Conservation (phyloP, 1,140 invertebrate genomes). For the Formica selysi region DNA sequence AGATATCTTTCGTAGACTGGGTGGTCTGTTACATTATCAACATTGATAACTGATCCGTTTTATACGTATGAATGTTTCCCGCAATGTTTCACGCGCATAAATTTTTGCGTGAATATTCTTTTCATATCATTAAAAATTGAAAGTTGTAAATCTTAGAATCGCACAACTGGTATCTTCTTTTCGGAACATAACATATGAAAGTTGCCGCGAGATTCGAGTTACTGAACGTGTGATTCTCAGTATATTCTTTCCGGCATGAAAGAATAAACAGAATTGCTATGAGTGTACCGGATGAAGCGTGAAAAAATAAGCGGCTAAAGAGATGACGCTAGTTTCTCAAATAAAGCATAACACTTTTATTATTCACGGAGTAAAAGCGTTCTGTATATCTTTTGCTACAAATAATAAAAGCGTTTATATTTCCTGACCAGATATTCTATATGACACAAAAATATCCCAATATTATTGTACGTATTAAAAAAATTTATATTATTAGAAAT, state of each 20-base stretch:
- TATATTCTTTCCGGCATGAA: conserved; percentile 27
- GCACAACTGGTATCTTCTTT: neutral
- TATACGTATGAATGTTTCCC: neutral
- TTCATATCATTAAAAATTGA: neutral
- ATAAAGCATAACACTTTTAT: neutral
- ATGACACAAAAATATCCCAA: neutral
- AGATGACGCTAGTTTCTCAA: conserved; percentile 56
- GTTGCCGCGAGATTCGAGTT: conserved; percentile 9
- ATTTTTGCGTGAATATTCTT: neutral
- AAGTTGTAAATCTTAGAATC: neutral
- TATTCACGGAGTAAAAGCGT: conserved; percentile 1
- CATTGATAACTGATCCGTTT: conserved; percentile 32
- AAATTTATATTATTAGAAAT: neutral
- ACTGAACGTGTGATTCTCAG: conserved; percentile 20
- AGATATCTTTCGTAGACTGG: conserved; percentile 39
- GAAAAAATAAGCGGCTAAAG: conserved; percentile 56
- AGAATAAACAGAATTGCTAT: conserved; percentile 47
- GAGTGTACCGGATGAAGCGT: conserved; percentile 46
- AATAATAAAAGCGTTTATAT: conserved; percentile 42
- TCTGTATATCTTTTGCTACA: conserved; percentile 27
- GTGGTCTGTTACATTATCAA: neutral
- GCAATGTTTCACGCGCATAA: neutral
- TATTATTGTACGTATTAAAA: neutral
- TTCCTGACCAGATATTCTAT: neutral
- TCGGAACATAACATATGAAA: neutral